phyloP scores from a whole-genome alignment of 2,797 vertebrate genomes.

The Poeciliopsis paucimaculata region DNA sequence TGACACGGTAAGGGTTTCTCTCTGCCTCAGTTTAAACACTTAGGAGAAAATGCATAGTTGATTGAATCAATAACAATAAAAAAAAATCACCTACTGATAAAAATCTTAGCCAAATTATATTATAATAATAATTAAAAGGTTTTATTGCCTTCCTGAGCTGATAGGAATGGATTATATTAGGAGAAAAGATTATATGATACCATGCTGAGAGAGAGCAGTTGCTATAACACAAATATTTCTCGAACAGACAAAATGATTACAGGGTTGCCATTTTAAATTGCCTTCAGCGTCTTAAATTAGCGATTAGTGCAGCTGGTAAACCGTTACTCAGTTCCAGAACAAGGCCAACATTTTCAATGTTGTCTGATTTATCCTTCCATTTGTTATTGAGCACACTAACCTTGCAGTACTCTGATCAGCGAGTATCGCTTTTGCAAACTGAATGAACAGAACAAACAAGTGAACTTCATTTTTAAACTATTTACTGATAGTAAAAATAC shows the following conservation, averaged over 20 bases:
- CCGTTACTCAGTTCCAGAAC: not conserved
- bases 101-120: not conserved
- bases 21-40: not conserved
- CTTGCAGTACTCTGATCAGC: not conserved
- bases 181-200: not conserved
- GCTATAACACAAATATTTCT: not conserved
- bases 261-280: not conserved
- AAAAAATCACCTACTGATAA: not conserved
- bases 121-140: not conserved
- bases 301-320: not conserved
- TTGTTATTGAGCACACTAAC: not conserved
- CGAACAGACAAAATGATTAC: not conserved
- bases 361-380: not conserved
- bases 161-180: not conserved
- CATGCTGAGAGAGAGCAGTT: not conserved
- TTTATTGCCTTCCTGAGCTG: not conserved
- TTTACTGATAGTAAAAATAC: not conserved
- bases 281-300: not conserved
- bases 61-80: not conserved
- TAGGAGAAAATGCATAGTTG: not conserved
- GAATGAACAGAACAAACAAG: not conserved
- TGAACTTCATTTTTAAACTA: not conserved
- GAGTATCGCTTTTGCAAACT: not conserved
- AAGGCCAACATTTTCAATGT: not conserved
- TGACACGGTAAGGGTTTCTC: slow-evolving; percentile 81